A percentile compares a stretch with the other conserved stretches of the same genome.
phyloP scores from a whole-genome alignment of 2,797 vertebrate genomes.

The Eurystomus glaucurus region DNA sequence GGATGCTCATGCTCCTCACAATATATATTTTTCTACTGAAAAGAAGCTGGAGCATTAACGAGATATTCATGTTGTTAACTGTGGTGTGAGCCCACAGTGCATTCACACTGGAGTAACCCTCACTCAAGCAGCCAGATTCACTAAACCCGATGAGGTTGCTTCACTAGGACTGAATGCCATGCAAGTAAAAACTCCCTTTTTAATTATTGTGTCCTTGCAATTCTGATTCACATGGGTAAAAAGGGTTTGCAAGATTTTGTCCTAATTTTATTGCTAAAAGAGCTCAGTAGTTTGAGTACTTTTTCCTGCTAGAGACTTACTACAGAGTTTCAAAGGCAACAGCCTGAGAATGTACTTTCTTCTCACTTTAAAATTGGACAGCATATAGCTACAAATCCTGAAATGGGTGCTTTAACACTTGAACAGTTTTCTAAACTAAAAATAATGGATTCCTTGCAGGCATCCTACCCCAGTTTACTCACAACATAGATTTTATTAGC shows the following conservation, averaged over 20 bases:
- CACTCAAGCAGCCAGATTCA: neutral
- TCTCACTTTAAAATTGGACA: neutral
- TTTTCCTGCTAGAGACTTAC: neutral
- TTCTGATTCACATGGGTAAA: neutral
- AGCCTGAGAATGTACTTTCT: neutral
- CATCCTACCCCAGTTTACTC: conserved; percentile 14
- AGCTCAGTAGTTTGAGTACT: neutral
- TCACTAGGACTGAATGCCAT: neutral
- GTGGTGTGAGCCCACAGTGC: neutral
- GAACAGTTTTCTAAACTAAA: conserved; percentile 33
- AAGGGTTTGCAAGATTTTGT: neutral
- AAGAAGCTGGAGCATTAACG: neutral
- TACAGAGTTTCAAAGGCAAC: neutral
- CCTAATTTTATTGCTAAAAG: neutral
- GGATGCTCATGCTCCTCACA: neutral
- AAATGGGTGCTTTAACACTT: conserved; percentile 22
- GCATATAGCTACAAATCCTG: neutral
- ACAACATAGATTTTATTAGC: neutral
- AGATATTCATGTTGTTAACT: neutral
- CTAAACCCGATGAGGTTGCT: neutral
- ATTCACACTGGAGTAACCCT: neutral
- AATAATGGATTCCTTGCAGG: conserved; percentile 12
- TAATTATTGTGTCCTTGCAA: neutral
- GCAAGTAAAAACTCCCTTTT: neutral
- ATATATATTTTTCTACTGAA: neutral